Base-by-base conservation (phyloP, 2,113 vertebrate species). In the Tenebrosternarchus preto region DNA sequence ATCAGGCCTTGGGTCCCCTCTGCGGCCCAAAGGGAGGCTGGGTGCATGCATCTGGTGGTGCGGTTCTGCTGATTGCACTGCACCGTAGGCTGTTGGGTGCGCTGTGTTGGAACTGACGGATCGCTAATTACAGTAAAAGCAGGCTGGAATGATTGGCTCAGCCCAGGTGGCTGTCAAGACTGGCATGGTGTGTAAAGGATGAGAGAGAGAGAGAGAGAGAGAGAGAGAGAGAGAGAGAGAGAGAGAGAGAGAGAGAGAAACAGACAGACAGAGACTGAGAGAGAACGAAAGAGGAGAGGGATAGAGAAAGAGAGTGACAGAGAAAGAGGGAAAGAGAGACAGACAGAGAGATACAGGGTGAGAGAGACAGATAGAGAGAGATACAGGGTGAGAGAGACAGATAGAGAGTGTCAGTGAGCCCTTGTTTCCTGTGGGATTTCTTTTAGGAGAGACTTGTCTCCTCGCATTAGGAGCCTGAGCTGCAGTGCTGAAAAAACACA, bases 371-470 rank as follows among this genome's bases (percentile, higher is more conserved):
- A n/a, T 50, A 60, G 50, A 33, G 43, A 24, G 80, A 68, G 27
- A 50, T 24, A 53, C 56, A 69, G 59, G 50, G 73, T 72, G 53
- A 22, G 71, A 60, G 25, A 69, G 77, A 53, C 31, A 29, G 53
- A 63, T 25, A 55, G 81, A 67, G 56, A 61, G 70, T 74, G 83
- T 85, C 78, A 72, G 83, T 77, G 75, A 25, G 76, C 50, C 63
- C 73, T 59, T 71, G 19, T 60, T 5, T 80, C 84, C 73, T n/a
- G 79, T 73, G 61, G 82, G 82, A 82, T 69, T 77, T 87, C 86
- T 86, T 85, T 86, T 82, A 90, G 86, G 85, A 87, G 89, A 70
- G 77, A 24, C 77, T 78, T 87, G 89, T 91, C 91, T 89, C 80
- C 82, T 91, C 78, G 77, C 67, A 83, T 93, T 91, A 89, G 86